These are phyloP conservation scores for Urechis unicinctus DNA, from an alignment of 2,888 invertebrate species.

Conservation along the genomic window DNA sequence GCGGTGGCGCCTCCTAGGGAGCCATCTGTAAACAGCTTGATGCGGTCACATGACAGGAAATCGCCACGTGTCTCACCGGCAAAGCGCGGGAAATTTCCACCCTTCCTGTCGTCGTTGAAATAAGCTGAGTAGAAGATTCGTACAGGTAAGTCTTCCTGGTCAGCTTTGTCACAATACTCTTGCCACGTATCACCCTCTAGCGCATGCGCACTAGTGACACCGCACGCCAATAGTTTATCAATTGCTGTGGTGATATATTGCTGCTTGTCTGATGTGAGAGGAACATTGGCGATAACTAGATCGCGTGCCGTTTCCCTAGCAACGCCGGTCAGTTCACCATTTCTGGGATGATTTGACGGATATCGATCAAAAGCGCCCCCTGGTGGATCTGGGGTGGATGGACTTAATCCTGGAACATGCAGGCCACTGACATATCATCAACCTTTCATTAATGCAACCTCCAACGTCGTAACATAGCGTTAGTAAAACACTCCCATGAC, in stretches of 20 bases:
- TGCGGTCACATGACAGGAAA: constrained; percentile 16
- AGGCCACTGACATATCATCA: too few species aligned
- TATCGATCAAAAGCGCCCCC: constrained; percentile 16
- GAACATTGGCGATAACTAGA: neutral
- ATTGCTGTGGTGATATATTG: neutral
- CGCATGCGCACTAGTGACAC: constrained; percentile 20
- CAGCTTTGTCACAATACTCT: constrained; percentile 16
- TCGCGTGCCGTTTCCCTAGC: constrained; percentile 8
- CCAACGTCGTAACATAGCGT: too few species aligned
- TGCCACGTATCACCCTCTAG: constrained; percentile 18
- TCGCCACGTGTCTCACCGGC: constrained; percentile 9
- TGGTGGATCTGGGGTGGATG: constrained; percentile 9
- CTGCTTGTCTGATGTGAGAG: neutral
- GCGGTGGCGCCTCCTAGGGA: constrained; percentile 19
- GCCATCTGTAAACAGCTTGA: constrained; percentile 21
- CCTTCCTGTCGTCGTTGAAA: neutral
- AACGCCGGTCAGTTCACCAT: constrained; percentile 15
- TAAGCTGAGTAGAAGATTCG: constrained; percentile 18
- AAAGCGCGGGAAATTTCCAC: constrained; percentile 10
- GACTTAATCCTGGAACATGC: constrained; percentile 5
- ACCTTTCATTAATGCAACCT: too few species aligned
- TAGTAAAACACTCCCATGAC: too few species aligned
- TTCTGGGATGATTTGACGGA: constrained; percentile 11
- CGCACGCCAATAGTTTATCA: constrained; percentile 7
- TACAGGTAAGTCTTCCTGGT: constrained; percentile 14